Evolutionary conservation across 1,140 invertebrate genomes (phyloP).

Genomic region (Bombus haemorrhoidalis): DNA sequence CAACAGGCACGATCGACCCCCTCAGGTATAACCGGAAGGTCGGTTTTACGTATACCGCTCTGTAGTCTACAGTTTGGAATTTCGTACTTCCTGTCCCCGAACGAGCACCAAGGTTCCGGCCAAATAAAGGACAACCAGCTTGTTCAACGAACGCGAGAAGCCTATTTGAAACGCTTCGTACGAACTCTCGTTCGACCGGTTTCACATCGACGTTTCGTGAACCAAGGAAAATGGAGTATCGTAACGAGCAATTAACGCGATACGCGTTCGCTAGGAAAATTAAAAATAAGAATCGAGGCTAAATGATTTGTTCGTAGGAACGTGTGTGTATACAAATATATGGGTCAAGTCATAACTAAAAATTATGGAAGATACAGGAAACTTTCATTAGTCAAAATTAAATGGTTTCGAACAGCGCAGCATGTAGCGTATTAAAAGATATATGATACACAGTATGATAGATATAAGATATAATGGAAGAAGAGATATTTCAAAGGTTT

Average conservation of each 20-base stretch:
- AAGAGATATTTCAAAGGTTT: too few relatives aligned
- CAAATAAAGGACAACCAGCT: constrained; percentile 21
- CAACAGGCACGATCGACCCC: constrained; percentile 57
- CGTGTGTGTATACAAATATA: background rate
- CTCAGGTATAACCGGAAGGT: constrained; percentile 64
- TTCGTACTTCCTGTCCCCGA: constrained; percentile 72
- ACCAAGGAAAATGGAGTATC: background rate
- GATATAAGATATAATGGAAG: too few relatives aligned
- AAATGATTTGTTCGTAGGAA: background rate
- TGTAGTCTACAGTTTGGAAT: constrained; percentile 70
- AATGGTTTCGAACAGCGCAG: too few relatives aligned
- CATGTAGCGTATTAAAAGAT: too few relatives aligned
- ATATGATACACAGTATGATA: too few relatives aligned
- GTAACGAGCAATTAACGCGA: background rate
- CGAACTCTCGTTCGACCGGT: background rate
- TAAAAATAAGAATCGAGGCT: background rate
- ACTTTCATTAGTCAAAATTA: too few relatives aligned
- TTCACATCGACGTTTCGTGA: background rate
- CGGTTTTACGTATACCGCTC: constrained; percentile 59
- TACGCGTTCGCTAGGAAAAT: background rate
- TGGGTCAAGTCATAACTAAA: too few relatives aligned
- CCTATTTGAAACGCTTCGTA: background rate
- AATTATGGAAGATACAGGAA: too few relatives aligned
- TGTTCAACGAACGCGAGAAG: background rate
- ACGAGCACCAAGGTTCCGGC: constrained; percentile 48